Base-by-base conservation (phyloP, 2,797 vertebrate genomes). In the Sus cebifrons region DNA sequence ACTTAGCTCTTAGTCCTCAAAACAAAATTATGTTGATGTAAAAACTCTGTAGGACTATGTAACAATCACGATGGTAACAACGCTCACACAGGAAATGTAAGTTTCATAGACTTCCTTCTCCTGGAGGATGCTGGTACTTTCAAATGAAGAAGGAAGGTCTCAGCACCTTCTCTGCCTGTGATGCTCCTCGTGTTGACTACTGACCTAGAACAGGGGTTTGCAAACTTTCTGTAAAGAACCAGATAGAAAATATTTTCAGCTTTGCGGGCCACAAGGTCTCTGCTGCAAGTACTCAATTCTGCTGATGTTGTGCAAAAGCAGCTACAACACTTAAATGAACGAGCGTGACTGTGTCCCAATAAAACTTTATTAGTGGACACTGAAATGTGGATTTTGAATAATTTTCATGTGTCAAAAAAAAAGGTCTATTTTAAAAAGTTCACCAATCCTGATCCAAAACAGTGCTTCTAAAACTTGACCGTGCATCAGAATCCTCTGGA, bases 291-390 rank as follows among this genome's bases (percentile, higher is more conserved):
- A 40, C 17, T 94, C 54, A 85, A 52, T 78, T 88, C 58, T 89
- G 13, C 23, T 78, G 58, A 49, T 89, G 60, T n/a, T 85, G 17
- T 16, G 49, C 68, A 83, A 95, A 94, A 87, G 62, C 74, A 87
- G 62, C 74, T 94, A 88, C 32, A 85, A 94, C 27, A 74, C 17
- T 83, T 29, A 95, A 78, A 68, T 40, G 23, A 91, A 89, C 29
- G 60, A 40, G 40, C 4, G 3, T 27, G 25, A 15, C 14, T 71
- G 11, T 83, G 70, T 82, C 64, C 58, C 83, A 67, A 91, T 56
- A 77, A 89, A 94, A 93, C 74, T 84, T 96, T 83, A 78, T 40
- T 93, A 81, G 91, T 44, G n/a, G 67, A 85, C 65, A 95, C 12
- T 86, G 77, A 89, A 91, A 93, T 86, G 36, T 91, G 67, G 89